phyloP scores from a whole-genome alignment of 2,797 vertebrate genomes.

The Gymnocypris eckloni region DNA sequence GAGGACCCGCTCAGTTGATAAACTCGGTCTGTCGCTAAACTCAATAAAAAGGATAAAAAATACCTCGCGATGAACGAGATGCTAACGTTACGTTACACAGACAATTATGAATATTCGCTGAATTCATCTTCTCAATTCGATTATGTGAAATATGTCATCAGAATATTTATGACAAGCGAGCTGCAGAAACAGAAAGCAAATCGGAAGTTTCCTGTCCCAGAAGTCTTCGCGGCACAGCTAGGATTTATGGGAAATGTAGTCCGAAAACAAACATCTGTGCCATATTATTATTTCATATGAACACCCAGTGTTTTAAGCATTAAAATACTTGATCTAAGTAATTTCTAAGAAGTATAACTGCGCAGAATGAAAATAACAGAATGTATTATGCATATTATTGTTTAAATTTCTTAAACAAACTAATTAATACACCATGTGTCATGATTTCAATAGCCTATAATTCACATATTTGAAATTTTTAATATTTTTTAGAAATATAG shows the following conservation, averaged over 20 bases:
- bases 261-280: neutral
- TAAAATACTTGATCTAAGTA: neutral
- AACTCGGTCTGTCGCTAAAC: neutral
- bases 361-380: neutral
- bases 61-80: no score
- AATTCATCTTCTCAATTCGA: constrained; percentile 16
- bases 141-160: neutral
- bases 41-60: neutral
- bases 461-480: neutral
- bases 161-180: neutral
- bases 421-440: neutral
- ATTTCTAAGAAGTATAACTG: neutral
- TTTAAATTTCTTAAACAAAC: neutral
- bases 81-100: no score
- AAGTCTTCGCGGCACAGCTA: constrained; percentile 4
- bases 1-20: neutral
- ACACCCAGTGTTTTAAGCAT: neutral
- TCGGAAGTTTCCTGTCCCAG: constrained; percentile 44
- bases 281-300: neutral
- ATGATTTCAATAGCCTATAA: neutral
- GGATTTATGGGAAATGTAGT: constrained; percentile 52
- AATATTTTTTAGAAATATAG: neutral
- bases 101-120: neutral
- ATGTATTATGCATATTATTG: neutral
- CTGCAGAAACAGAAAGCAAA: constrained; percentile 8